Conservation (phyloP, 2,888 invertebrate species). For the Caenorhabditis afra region DNA sequence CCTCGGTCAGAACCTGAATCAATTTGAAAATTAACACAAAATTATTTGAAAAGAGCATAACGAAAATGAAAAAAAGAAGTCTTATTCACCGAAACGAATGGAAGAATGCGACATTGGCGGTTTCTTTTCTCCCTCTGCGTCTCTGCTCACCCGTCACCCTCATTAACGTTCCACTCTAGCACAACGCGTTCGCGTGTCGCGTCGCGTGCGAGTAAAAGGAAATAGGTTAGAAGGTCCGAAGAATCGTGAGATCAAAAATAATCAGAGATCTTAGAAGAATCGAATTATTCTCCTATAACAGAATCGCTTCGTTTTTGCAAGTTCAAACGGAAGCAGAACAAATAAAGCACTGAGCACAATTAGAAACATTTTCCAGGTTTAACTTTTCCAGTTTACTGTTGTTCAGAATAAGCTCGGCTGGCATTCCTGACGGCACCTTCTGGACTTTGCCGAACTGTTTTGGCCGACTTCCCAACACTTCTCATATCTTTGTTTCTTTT, state of each 20-base stretch:
- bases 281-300: constrained; percentile 59
- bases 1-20: too few relatives aligned
- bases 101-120: constrained; percentile 42
- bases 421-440: too few relatives aligned
- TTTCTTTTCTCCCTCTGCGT: constrained; percentile 45
- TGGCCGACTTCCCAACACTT: too few relatives aligned
- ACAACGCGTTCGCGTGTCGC: constrained; percentile 38
- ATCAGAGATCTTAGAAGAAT: constrained; percentile 50
- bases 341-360: too few relatives aligned
- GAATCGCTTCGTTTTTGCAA: constrained; percentile 60
- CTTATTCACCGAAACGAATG: constrained; percentile 31
- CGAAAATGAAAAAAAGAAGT: constrained; percentile 40
- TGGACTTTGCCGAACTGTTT: too few relatives aligned
- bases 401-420: too few relatives aligned
- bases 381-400: too few relatives aligned
- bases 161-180: constrained; percentile 20
- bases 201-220: constrained; percentile 33
- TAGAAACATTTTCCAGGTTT: too few relatives aligned
- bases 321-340: constrained; percentile 40
- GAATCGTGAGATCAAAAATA: constrained; percentile 22
- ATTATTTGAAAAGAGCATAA: neutral
- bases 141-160: constrained; percentile 19
- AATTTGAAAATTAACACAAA: neutral
- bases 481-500: too few relatives aligned
- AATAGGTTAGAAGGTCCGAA: constrained; percentile 43